Percentiles rank a stretch among this genome's conserved stretches.
These are phyloP conservation scores for Escarpia spicata DNA, from an alignment of 2,888 invertebrate genomes.

Conservation along the genomic window DNA sequence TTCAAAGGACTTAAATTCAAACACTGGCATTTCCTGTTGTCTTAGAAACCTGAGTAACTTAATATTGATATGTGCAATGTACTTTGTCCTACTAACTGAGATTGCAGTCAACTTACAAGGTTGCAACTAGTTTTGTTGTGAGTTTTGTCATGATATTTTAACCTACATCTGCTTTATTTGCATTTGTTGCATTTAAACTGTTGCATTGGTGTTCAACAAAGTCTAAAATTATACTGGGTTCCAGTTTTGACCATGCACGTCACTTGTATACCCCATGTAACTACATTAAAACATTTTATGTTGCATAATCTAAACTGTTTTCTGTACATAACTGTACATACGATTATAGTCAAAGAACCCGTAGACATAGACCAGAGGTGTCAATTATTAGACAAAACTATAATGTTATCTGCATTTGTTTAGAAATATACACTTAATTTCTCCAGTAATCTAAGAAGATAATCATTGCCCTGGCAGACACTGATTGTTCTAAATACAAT, in stretches of 20 bases:
- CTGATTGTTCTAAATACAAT: neutral
- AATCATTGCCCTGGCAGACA: neutral
- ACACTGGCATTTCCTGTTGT: neutral
- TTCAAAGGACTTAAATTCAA: too few relatives aligned
- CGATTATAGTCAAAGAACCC: neutral
- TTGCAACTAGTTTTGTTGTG: neutral
- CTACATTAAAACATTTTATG: neutral
- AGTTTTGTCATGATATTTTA: neutral
- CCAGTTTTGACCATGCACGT: neutral
- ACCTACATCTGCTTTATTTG: neutral
- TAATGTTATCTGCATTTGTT: neutral
- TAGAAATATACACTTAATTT: neutral
- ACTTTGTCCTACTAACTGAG: neutral
- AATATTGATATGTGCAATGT: neutral
- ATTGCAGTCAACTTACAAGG: neutral
- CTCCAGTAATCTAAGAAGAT: neutral
- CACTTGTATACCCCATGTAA: neutral
- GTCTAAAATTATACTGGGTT: neutral
- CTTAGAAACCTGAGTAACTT: neutral
- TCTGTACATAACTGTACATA: neutral
- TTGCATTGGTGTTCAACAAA: neutral
- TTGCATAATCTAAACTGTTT: neutral
- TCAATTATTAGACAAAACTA: too few relatives aligned
- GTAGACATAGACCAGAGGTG: too few relatives aligned
- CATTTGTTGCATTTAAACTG: neutral